Percentiles rank a stretch among this genome's conserved stretches.
phyloP scores from a whole-genome alignment of 2,888 invertebrate species.

The Myathropa florea region DNA sequence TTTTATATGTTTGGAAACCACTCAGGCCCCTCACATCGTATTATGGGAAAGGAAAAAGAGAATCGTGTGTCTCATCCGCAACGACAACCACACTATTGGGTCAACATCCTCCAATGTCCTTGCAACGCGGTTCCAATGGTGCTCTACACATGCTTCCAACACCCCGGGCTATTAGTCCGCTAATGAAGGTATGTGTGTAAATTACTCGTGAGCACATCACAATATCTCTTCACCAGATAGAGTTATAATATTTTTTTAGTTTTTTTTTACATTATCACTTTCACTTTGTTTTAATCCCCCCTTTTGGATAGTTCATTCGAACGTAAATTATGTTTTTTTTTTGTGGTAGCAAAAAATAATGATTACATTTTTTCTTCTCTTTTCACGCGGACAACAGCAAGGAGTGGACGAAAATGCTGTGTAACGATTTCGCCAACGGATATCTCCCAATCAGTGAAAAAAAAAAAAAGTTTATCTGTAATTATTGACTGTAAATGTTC shows the following conservation, averaged over 20 bases:
- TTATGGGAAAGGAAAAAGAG: slow-evolving; percentile 85
- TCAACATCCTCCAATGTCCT: slow-evolving; percentile 77
- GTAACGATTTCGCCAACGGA: slow-evolving; percentile 70
- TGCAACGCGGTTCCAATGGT: slow-evolving; percentile 79
- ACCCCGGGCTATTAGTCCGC: slow-evolving; percentile 79
- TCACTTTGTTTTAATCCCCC: neutral
- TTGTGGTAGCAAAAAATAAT: neutral
- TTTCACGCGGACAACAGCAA: slow-evolving; percentile 73
- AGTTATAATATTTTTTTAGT: slow-evolving; percentile 13
- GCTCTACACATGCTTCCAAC: slow-evolving; percentile 78
- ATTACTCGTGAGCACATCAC: neutral
- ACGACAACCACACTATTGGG: slow-evolving; percentile 89
- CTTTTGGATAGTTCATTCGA: neutral
- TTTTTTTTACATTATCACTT: neutral
- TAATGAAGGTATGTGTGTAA: slow-evolving; percentile 78
- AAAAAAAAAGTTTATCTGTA: slow-evolving; percentile 38
- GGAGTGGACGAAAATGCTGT: slow-evolving; percentile 80
- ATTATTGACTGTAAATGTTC: slow-evolving; percentile 64
- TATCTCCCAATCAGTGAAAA: slow-evolving; percentile 17
- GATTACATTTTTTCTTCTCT: slow-evolving; percentile 30
- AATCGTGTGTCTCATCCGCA: slow-evolving; percentile 89
- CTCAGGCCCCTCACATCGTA: slow-evolving; percentile 85
- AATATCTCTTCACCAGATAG: slow-evolving; percentile 33
- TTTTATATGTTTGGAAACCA: slow-evolving; percentile 1
- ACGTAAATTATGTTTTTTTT: slow-evolving; percentile 24